These are phyloP conservation scores for Tetragonisca angustula DNA, from an alignment of 2,888 invertebrate genomes.

Conservation along the genomic window DNA sequence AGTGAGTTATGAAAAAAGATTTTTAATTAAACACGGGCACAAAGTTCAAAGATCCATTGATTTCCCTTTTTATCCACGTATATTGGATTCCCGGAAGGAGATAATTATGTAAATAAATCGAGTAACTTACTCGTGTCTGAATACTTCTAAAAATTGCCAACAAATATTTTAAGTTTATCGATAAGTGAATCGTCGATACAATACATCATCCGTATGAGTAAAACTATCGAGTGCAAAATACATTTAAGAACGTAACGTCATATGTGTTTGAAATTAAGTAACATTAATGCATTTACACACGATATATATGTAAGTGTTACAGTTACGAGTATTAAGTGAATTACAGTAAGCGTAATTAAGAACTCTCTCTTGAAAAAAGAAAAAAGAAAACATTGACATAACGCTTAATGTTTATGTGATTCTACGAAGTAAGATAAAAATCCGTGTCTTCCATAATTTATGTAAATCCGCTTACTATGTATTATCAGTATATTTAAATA, in stretches of 20 bases:
- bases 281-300: conserved; percentile 6
- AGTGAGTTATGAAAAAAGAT: not conserved
- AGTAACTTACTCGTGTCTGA: not conserved
- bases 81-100: not conserved
- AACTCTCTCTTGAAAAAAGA: not conserved
- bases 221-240: conserved; percentile 21
- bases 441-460: conserved; percentile 59
- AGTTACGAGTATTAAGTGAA: conserved; percentile 11
- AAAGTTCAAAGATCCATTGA: too few species aligned
- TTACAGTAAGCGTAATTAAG: conserved; percentile 29
- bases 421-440: conserved; percentile 45
- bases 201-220: not conserved
- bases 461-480: conserved; percentile 44
- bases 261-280: conserved; percentile 16
- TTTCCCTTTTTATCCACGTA: not conserved
- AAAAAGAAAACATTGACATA: conserved; percentile 32
- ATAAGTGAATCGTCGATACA: not conserved
- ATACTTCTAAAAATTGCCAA: conserved; percentile 1
- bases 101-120: not conserved
- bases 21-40: not conserved
- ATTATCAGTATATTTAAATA: conserved; percentile 50
- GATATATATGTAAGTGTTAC: conserved; percentile 14
- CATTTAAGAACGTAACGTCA: conserved; percentile 14
- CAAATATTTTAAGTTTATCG: conserved; percentile 7
- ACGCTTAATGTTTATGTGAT: conserved; percentile 58